Evolutionary conservation across 2,797 vertebrate species (phyloP).

Genomic region (Mus minutoides): DNA sequence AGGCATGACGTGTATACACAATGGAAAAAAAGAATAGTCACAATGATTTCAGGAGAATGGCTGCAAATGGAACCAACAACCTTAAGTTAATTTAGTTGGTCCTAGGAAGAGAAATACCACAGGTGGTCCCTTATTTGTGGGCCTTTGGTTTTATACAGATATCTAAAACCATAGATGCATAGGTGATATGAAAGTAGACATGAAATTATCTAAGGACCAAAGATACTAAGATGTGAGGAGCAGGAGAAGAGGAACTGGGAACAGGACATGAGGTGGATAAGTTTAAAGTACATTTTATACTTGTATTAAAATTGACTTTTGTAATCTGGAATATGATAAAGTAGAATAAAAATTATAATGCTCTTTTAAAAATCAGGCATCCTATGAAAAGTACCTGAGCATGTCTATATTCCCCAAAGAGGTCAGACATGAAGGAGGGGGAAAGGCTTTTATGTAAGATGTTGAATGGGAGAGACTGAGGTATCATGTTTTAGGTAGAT

Average conservation of each 20-base stretch:
- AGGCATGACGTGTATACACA: not conserved
- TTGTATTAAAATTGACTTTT: not conserved
- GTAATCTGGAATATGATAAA: not conserved
- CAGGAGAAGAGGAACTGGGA: not conserved
- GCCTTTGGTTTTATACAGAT: not conserved
- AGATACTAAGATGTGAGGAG: not conserved
- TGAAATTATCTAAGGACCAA: not conserved
- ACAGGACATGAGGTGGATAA: not conserved
- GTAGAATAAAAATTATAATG: not conserved
- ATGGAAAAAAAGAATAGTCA: no score
- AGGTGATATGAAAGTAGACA: not conserved
- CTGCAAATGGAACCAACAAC: not conserved
- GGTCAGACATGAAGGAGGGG: slow-evolving; percentile 68
- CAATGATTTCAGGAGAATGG: not conserved
- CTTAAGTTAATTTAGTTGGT: not conserved
- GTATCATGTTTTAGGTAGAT: slow-evolving; percentile 73
- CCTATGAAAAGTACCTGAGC: slow-evolving; percentile 43
- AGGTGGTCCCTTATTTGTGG: not conserved
- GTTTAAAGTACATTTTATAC: not conserved
- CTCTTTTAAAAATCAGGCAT: slow-evolving; percentile 35
- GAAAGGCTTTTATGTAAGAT: slow-evolving; percentile 61
- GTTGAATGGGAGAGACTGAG: slow-evolving; percentile 61
- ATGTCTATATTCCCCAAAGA: slow-evolving; percentile 54
- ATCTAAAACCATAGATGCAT: not conserved
- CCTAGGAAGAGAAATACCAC: not conserved